phyloP scores from a whole-genome alignment of 2,888 invertebrate species.

The Apotomis betuletana region DNA sequence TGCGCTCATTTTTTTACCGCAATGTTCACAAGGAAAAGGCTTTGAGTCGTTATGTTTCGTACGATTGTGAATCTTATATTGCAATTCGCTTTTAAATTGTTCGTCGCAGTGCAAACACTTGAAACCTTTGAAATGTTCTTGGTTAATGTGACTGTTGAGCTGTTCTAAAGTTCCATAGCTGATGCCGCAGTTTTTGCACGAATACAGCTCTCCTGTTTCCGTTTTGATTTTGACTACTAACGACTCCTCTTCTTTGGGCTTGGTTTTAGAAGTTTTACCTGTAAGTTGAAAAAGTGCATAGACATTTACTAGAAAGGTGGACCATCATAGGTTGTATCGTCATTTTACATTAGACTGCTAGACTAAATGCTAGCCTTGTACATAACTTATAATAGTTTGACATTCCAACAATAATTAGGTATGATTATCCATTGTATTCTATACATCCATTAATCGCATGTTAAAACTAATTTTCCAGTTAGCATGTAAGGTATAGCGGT shows the following conservation, averaged over 20 bases:
- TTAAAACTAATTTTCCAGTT: too few relatives aligned
- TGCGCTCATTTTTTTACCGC: constrained; percentile 2
- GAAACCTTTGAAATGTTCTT: constrained; percentile 14
- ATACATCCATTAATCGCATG: too few relatives aligned
- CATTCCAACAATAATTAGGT: too few relatives aligned
- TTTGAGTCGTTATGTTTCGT: constrained; percentile 10
- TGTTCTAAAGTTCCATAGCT: constrained; percentile 28
- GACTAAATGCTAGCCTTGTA: too few relatives aligned
- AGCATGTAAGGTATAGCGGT: too few relatives aligned
- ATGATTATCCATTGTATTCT: too few relatives aligned
- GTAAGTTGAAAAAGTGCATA: not conserved
- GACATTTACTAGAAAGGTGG: too few relatives aligned
- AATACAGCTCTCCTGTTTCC: constrained; percentile 26
- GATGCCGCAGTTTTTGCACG: constrained; percentile 29
- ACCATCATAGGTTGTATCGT: too few relatives aligned
- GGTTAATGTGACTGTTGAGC: constrained; percentile 21
- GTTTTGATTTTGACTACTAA: constrained; percentile 34
- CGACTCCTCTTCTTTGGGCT: constrained; percentile 27
- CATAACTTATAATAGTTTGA: too few relatives aligned
- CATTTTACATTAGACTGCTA: too few relatives aligned
- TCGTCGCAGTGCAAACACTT: constrained; percentile 28
- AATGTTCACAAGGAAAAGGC: constrained; percentile 24
- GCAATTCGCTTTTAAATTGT: constrained; percentile 3
- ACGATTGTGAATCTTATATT: constrained; percentile 9
- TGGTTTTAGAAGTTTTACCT: constrained; percentile 27